phyloP scores from a whole-genome alignment of 2,797 vertebrate species.

The Acanthis flammea region DNA sequence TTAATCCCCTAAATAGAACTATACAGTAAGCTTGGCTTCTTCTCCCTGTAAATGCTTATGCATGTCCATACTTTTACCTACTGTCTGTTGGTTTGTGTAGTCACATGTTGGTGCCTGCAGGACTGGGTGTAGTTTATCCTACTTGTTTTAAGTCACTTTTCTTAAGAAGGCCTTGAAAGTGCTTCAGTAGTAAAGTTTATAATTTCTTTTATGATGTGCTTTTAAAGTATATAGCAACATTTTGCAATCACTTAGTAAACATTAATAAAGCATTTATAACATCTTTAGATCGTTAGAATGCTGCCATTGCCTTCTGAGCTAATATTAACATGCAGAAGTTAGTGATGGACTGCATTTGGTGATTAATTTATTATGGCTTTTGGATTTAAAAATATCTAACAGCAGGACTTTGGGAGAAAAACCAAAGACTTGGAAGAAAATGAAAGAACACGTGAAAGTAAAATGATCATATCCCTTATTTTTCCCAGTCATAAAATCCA shows the following conservation, averaged over 20 bases:
- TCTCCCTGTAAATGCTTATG: not conserved
- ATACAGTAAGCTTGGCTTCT: not conserved
- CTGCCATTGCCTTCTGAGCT: not conserved
- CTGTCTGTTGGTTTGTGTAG: not conserved
- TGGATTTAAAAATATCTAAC: not conserved
- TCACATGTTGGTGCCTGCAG: not conserved
- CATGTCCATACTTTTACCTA: not conserved
- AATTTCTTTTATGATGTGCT: not conserved
- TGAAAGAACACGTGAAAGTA: not conserved
- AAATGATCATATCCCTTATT: not conserved
- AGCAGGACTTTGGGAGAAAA: not conserved
- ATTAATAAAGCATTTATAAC: slow-evolving; percentile 29
- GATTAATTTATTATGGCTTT: not conserved
- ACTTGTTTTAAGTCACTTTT: not conserved
- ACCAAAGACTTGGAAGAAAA: not conserved
- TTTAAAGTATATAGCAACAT: not conserved
- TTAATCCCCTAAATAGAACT: not conserved
- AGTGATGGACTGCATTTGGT: not conserved
- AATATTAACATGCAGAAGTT: not conserved
- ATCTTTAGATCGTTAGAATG: not conserved
- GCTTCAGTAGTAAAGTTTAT: not conserved
- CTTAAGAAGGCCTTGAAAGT: not conserved
- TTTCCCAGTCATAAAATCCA: not conserved
- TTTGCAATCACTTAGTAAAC: slow-evolving; percentile 31
- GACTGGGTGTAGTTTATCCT: not conserved